Base-by-base conservation (phyloP, 2,888 invertebrate species). In the Operophtera brumata region DNA sequence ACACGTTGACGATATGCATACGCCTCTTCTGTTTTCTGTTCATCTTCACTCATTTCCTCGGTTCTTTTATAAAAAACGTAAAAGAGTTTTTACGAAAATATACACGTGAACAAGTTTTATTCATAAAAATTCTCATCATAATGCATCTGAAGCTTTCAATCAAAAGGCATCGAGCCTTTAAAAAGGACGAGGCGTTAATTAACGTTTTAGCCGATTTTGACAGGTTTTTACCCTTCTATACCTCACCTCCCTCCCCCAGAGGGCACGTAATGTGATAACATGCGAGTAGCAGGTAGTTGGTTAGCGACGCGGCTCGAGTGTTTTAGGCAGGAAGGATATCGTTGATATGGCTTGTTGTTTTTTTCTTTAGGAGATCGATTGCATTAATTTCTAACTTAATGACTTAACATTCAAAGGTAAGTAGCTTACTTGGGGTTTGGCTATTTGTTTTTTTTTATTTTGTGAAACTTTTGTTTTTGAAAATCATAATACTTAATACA, bases 241-340 rank as follows among this genome's bases (percentile, higher is more conserved):
- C 34, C 12, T 20, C 12, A 7, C 20, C n/a, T n/a, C n/a, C 26
- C 48, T 7, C 12, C 30, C 3, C 43, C 11, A 10, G 30, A n/a
- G 13, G 9, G 28, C 11, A 6, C n/a, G 26, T 26, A 37, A 50
- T 13, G 32, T 36, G 35, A 43, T 49, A 39, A 45, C 10, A 41
- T 34, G 45, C n/a, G n/a, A n/a, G n/a, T n/a, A 13, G 25, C 44
- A 51, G 51, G 51, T 51, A 51, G 51, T 40, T 34, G 25, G 32
- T 11, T 36, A 36, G 42, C 36, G 50, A 25, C 28, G 37, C 4
- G 30, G 8, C 20, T 28, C n/a, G n/a, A 14, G 11, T 11, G n/a
- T 43, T 11, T 8, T 30, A 20, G 20, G 20, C 12, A 32, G 28
- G 26, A 32, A 34, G 44, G 45, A 51, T 45, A 40, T 40, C 13